Percentiles rank a stretch among this genome's conserved stretches.
phyloP scores from a whole-genome alignment of 2,113 vertebrate genomes.

The Gavia stellata region DNA sequence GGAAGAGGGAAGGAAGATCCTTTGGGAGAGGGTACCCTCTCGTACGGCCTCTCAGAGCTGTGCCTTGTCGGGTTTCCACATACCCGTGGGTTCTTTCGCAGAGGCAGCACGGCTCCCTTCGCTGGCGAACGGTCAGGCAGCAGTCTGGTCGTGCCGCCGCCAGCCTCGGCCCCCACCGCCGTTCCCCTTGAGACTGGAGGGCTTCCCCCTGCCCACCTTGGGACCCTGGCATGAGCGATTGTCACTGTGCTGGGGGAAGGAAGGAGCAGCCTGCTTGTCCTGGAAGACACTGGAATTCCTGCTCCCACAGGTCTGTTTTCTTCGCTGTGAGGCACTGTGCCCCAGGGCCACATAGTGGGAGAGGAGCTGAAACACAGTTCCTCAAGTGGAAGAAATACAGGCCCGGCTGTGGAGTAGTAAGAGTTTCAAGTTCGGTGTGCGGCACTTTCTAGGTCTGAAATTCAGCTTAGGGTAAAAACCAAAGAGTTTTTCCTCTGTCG shows the following conservation, averaged over 20 bases:
- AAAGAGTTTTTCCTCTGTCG: not conserved
- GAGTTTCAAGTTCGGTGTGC: not conserved
- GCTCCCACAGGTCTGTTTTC: not conserved
- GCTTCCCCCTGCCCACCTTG: not conserved
- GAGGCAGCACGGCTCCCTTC: not conserved
- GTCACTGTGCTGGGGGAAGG: not conserved
- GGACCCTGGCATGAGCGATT: not conserved
- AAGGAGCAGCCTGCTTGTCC: not conserved
- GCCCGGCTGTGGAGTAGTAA: not conserved
- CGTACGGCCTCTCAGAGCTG: accelerated
- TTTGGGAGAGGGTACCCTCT: not conserved
- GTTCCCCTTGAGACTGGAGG: not conserved
- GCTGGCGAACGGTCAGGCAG: accelerated
- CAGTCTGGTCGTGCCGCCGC: accelerated
- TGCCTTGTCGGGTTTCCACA: accelerated
- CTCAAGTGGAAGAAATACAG: not conserved
- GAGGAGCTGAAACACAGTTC: not conserved
- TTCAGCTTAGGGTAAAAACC: not conserved
- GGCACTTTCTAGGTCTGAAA: not conserved
- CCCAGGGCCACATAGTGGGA: not conserved
- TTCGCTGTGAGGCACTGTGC: accelerated
- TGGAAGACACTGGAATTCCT: accelerated
- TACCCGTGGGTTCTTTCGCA: not conserved
- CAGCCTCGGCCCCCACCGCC: no score
- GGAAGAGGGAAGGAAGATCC: not conserved